These are phyloP conservation scores for Aleiodes leptofemur DNA, from an alignment of 2,888 invertebrate genomes.

Conservation along the genomic window DNA sequence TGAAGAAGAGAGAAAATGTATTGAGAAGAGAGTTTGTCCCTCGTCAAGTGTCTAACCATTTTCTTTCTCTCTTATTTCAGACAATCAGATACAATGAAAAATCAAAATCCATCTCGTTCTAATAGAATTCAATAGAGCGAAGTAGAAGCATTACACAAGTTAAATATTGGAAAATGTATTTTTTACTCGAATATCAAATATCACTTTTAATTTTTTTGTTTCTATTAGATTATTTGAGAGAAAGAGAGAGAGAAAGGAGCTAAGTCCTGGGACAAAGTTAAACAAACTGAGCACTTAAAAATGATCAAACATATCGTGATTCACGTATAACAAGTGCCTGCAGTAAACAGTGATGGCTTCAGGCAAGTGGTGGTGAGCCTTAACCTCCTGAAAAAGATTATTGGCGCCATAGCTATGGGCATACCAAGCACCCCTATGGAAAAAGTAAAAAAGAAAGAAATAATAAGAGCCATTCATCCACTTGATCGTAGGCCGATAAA, in stretches of 20 bases:
- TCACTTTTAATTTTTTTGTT: constrained; percentile 36
- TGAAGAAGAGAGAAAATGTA: constrained; percentile 9
- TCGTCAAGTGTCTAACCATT: constrained; percentile 51
- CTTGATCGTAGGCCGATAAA: constrained; percentile 62
- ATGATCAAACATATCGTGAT: constrained; percentile 69
- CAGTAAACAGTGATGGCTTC: not conserved
- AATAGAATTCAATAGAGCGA: too few species aligned
- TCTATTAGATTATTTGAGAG: constrained; percentile 1
- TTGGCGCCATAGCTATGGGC: constrained; percentile 33
- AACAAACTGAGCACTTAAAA: constrained; percentile 58
- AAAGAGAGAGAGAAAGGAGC: not conserved
- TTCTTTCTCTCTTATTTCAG: too few species aligned
- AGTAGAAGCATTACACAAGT: not conserved
- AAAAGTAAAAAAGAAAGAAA: constrained; percentile 38
- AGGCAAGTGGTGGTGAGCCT: too few species aligned
- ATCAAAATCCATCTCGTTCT: too few species aligned
- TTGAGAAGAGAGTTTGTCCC: constrained; percentile 66
- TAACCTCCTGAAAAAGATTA: constrained; percentile 23
- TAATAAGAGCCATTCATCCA: constrained; percentile 16
- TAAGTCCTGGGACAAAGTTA: not conserved
- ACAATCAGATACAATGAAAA: too few species aligned
- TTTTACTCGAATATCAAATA: constrained; percentile 44
- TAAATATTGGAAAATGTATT: constrained; percentile 1
- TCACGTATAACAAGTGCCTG: constrained; percentile 62
- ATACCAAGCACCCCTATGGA: constrained; percentile 13